Evolutionary conservation across 2,113 vertebrate species (phyloP), one percentile per base, ranked within the genome.

Genomic region (Elanus axillaris): DNA sequence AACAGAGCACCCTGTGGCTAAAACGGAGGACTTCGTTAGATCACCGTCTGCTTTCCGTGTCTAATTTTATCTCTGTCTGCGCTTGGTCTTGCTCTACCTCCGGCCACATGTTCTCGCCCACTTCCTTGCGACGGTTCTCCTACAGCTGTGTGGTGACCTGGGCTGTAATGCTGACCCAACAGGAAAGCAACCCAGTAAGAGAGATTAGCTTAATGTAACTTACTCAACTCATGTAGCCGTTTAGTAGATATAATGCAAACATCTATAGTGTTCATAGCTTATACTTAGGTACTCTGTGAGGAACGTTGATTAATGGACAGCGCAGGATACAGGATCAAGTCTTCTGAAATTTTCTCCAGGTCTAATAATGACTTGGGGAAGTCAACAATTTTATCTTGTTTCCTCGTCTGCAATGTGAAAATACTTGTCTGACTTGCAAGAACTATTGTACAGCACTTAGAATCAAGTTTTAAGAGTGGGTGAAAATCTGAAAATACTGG

Each of bases 71-170:
- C 83, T 71, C 56, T 52, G 52, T 91, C 93, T 92, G 66, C 19
- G 10, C 81, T 94, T 64, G 84, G 73, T 90, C 90, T 68, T 85
- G 90, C 62, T 87, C 56, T 68, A 93, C 90, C 93, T 94, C 90
- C 22, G n/a, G 94, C 91, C 96, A 87, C 84, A 45, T 69, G 87
- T 67, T 94, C 77, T 96, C 78, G 66, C 62, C 66, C 58, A 60
- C 94, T 95, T 91, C 93, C 94, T 93, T 96, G 69, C 64, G 91
- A 92, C 81, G 64, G 66, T 68, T 88, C 90, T 97, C 42, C 64
- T 93, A n/a, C 93, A 94, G 95, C 93, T 94, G 90, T 36, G 43
- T 42, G 73, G 47, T 91, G 93, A 94, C 93, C 93, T 55, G 72
- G 69, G 34, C 89, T 75, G 68, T 5, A 47, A 14, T 22, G 56